Evolutionary conservation across 2,888 invertebrate species (phyloP), one percentile per base, ranked within the genome.

Genomic region (Drosophila nigricruria): DNA sequence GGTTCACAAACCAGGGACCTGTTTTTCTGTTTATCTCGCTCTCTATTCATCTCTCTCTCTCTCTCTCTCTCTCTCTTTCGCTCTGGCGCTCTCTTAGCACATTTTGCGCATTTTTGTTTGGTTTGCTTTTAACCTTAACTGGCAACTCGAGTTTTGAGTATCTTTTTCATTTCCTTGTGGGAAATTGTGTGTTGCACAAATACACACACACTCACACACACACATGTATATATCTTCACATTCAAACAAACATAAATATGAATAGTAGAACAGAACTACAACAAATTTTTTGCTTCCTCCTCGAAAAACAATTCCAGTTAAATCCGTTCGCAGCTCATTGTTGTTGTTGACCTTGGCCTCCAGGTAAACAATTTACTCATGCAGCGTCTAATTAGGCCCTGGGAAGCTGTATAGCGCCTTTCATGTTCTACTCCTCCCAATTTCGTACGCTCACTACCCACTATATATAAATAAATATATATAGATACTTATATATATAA

Each of bases 341-440:
- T 76, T 84, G 47, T 12, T 49, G 49, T 49, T 49, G 84, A 80
- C 88, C 88, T 86, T 84, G 88, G 82, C 69, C 63, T 69, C 57
- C 85, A 85, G 83, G 86, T 85, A 88, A 65, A 79, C 77, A 81
- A 75, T 77, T 88, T 82, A 74, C 77, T 71, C 77, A 70, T 60
- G 73, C 87, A 59, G 65, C 53, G 47, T 81, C 85, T 83, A 84
- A 83, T 83, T 79, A 87, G 73, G 77, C 64, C 43, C 78, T 65
- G 71, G 67, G 67, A 76, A 76, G 65, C 59, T 59, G 59, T 42
- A 34, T 60, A 81, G 68, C 71, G 81, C 76, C 73, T 81, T 79
- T 76, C 67, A 73, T 79, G 60, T 63, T 66, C 65, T 54, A 45
- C 75, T 65, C 59, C 66, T 57, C 49, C 50, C 61, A 32, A 34